Evolutionary conservation across 1,140 invertebrate species (phyloP).

Genomic region (Rhopalosiphum maidis): DNA sequence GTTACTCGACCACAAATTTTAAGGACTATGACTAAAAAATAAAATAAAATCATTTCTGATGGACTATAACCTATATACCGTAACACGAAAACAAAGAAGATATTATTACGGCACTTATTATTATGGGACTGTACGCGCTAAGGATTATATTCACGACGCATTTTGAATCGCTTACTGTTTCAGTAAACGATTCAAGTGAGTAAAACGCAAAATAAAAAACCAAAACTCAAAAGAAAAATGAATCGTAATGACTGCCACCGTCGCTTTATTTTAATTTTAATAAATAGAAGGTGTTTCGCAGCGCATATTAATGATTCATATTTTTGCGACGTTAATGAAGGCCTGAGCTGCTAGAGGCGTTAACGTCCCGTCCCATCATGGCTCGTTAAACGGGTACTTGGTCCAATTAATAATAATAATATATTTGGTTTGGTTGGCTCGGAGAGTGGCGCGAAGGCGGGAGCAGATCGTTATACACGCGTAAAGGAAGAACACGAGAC

Average conservation of each 20-base stretch:
- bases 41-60: not conserved
- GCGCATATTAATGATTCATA: not conserved
- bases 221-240: not conserved
- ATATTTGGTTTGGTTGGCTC: not conserved
- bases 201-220: not conserved
- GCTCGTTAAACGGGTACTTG: conserved; percentile 28
- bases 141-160: not conserved
- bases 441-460: too few relatives aligned
- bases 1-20: not conserved
- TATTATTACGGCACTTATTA: not conserved
- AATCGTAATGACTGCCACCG: not conserved
- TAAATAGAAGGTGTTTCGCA: conserved; percentile 25
- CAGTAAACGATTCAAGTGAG: not conserved
- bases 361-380: not conserved
- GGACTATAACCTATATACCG: not conserved
- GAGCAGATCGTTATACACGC: not conserved
- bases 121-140: not conserved
- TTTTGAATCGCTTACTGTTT: not conserved
- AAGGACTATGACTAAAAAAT: not conserved
- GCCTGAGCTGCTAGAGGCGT: conserved; percentile 8
- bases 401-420: conserved; percentile 45
- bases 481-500: not conserved
- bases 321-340: conserved; percentile 38
- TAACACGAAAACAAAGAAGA: not conserved
- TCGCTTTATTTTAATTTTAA: conserved; percentile 29